Percentiles rank a stretch among this genome's conserved stretches.
Conservation (phyloP, 2,113 vertebrate genomes). For the Corythoichthys intestinalis region DNA sequence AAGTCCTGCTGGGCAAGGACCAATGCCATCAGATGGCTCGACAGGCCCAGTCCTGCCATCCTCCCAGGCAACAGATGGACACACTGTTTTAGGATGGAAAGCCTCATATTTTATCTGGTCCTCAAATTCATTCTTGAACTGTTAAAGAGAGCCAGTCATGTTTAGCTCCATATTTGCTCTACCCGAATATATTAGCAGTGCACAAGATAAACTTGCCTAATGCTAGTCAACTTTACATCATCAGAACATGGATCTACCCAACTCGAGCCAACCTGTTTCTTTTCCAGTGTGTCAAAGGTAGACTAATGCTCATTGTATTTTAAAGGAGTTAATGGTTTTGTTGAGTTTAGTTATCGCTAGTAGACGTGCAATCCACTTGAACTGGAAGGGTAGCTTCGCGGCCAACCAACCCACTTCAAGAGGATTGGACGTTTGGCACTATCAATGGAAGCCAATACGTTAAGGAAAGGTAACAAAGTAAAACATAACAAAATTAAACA, state of each 20-base stretch:
- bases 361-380: no score
- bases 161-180: not conserved
- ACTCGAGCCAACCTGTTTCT: no score
- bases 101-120: slow-evolving; percentile 8
- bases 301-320: no score
- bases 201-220: not conserved
- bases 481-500: not conserved
- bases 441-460: no score
- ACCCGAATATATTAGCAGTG: not conserved
- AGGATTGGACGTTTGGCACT: no score
- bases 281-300: no score
- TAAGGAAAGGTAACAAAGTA: not conserved
- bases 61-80: slow-evolving; percentile 45
- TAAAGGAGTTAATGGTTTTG: no score
- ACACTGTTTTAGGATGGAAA: slow-evolving; percentile 22
- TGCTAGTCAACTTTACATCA: no score
- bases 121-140: not conserved
- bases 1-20: slow-evolving; percentile 35
- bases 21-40: slow-evolving; percentile 23
- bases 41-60: slow-evolving; percentile 12
- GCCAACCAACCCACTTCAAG: no score
- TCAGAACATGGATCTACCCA: no score
- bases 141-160: not conserved
- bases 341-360: no score
- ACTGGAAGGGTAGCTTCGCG: no score